Base-by-base conservation (phyloP, 1,140 invertebrate genomes). In the Lepidotrigona ventralis region DNA sequence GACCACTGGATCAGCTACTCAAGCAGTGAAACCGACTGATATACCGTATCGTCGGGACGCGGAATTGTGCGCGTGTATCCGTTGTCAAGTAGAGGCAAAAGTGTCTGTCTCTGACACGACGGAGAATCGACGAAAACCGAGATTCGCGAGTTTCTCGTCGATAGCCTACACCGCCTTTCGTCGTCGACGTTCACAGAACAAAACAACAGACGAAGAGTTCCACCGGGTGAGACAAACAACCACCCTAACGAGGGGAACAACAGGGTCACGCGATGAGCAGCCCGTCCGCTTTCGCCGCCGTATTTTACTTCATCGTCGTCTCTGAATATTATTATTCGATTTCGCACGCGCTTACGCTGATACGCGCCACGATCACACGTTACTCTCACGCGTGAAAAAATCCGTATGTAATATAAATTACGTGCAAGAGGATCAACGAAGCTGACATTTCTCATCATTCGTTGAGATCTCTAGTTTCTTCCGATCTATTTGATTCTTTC, bases 271-370 rank as follows among this genome's bases (percentile, higher is more conserved):
- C 69, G 79, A 68, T 81, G 26, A 87, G 66, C 85, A 87, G 88
- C 83, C 87, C 84, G 81, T 70, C 87, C 88, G 88, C 88, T 91
- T 92, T 90, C 91, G 90, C 89, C 90, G 81, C 86, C 86, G 39
- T 46, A 46, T 46, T 46, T 8, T 84, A 60, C 33, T 84, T 80
- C 73, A 73, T 64, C 56, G 64, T 69, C 63, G 73, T 63, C 72
- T 70, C 21, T 58, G 14, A 46, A 33, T 53, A 29, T n/a, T 19
- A n/a, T 14, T 19, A 39, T 12, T 19, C 29, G 33, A 33, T 21
- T 58, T 58, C 29, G 29, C 39, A 81, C 17, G 19, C 33, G 56
- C 66, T 71, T 70, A 81, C 64, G 63, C n/a, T 54, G 29, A 21
- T 14, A 76, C 64, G 64, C n/a, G 73, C 33, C 33, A 39, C 33